Percentiles rank a stretch among this genome's conserved stretches.
Evolutionary conservation across 2,113 vertebrate species (phyloP).

Genomic region (Carassius carassius): DNA sequence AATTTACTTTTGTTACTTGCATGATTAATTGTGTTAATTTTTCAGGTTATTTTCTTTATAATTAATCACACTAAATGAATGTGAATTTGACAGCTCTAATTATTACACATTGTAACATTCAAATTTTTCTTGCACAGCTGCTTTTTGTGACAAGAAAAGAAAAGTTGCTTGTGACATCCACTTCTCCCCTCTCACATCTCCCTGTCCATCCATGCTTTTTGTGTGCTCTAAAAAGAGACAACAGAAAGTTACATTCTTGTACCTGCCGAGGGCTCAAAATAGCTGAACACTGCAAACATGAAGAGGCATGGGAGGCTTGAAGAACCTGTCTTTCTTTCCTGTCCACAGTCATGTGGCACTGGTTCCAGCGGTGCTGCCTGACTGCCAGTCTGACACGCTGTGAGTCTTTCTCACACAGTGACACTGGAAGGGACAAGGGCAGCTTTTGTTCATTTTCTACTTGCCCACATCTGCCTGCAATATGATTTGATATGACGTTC

Average conservation of each 20-base stretch:
- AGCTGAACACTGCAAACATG: not conserved
- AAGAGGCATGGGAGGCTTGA: not conserved
- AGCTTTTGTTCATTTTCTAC: slow-evolving; percentile 61
- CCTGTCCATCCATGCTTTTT: not conserved
- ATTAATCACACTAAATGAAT: not conserved
- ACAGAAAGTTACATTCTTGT: not conserved
- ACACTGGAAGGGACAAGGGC: slow-evolving; percentile 55
- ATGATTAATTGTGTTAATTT: not conserved
- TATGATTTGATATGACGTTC: slow-evolving; percentile 53
- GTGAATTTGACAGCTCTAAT: not conserved
- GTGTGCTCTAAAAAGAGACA: not conserved
- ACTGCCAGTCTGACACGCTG: slow-evolving; percentile 39
- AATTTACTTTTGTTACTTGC: not conserved
- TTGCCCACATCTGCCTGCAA: slow-evolving; percentile 54
- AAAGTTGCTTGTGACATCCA: not conserved
- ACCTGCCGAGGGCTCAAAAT: not conserved
- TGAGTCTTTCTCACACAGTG: slow-evolving; percentile 40
- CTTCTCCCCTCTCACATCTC: not conserved
- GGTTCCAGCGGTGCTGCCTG: slow-evolving; percentile 39
- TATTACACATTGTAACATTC: not conserved
- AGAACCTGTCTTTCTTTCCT: slow-evolving; percentile 9
- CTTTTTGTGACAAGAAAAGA: not conserved
- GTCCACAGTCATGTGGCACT: not conserved
- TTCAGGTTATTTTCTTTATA: not conserved
- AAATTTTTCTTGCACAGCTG: not conserved